A percentile compares a stretch with the other conserved stretches of the same genome.
Evolutionary conservation across 2,888 invertebrate genomes (phyloP).

Genomic region (Conops quadrifasciatus): DNA sequence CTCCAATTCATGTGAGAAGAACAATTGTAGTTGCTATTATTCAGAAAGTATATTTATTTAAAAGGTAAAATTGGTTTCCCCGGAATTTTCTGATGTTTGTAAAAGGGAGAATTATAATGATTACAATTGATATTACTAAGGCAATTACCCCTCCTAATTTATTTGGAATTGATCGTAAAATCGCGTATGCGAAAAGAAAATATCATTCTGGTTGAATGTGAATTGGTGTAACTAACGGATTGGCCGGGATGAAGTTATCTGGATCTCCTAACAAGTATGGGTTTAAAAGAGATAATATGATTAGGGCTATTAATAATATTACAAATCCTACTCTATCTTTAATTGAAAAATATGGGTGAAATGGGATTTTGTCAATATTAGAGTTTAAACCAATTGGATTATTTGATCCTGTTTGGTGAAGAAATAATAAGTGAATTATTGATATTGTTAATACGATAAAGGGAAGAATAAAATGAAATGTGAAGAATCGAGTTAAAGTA

Average conservation of each 20-base stretch:
- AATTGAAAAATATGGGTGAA: conserved; percentile 73
- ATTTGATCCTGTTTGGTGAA: conserved; percentile 75
- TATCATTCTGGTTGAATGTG: conserved; percentile 89
- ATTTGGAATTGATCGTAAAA: conserved; percentile 81
- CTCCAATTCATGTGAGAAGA: conserved; percentile 77
- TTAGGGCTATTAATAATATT: conserved; percentile 48
- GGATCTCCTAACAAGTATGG: conserved; percentile 69
- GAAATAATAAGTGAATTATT: conserved; percentile 72
- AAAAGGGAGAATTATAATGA: conserved; percentile 72
- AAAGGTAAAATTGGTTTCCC: conserved; percentile 71
- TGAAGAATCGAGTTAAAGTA: conserved; percentile 78
- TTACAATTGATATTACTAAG: conserved; percentile 70
- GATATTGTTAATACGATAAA: conserved; percentile 58
- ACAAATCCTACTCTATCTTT: conserved; percentile 72
- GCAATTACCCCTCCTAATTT: conserved; percentile 77
- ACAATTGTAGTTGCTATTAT: conserved; percentile 68
- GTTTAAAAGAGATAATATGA: no score
- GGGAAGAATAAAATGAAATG: conserved; percentile 77
- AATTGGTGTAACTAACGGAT: conserved; percentile 69
- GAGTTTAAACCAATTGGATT: conserved; percentile 74
- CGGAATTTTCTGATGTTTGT: conserved; percentile 69
- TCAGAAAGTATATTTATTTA: conserved; percentile 73
- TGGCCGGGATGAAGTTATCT: conserved; percentile 75
- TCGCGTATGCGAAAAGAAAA: conserved; percentile 83
- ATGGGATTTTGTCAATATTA: conserved; percentile 75